These are phyloP conservation scores for Neotragus pygmaeus DNA, from an alignment of 2,113 vertebrate species.

Conservation along the genomic window DNA sequence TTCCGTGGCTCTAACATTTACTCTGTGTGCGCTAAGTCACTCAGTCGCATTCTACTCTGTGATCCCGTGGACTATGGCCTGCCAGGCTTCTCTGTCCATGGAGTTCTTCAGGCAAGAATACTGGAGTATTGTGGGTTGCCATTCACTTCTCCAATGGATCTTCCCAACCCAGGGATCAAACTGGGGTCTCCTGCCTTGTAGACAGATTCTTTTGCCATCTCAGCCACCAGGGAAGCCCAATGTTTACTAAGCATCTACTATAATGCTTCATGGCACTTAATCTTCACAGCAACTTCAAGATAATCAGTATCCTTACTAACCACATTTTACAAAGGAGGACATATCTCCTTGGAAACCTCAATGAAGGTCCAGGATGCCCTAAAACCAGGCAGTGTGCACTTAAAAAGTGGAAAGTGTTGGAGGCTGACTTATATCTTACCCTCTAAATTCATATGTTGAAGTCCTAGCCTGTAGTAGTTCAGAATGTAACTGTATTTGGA, in stretches of 20 bases:
- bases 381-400: not conserved
- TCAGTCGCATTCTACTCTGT: not conserved
- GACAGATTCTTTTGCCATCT: not conserved
- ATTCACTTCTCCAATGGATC: not conserved
- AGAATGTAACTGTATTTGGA: not conserved
- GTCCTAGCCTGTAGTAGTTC: not conserved
- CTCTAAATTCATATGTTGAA: not conserved
- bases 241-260: not conserved
- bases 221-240: not conserved
- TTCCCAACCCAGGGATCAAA: not conserved
- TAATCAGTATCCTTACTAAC: not conserved
- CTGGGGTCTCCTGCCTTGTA: not conserved
- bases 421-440: not conserved
- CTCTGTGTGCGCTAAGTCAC: not conserved
- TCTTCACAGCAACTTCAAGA: not conserved
- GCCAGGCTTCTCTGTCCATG: not conserved
- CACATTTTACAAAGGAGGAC: not conserved
- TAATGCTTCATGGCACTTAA: not conserved
- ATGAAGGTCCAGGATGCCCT: not conserved
- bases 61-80: not conserved
- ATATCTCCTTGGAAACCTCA: not conserved
- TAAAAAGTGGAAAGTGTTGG: not conserved
- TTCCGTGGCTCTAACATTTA: not conserved
- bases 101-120: not conserved
- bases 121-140: not conserved